These are phyloP conservation scores for Brachionus asplanchnoidis DNA, from an alignment of 1,140 invertebrate genomes.

Conservation along the genomic window DNA sequence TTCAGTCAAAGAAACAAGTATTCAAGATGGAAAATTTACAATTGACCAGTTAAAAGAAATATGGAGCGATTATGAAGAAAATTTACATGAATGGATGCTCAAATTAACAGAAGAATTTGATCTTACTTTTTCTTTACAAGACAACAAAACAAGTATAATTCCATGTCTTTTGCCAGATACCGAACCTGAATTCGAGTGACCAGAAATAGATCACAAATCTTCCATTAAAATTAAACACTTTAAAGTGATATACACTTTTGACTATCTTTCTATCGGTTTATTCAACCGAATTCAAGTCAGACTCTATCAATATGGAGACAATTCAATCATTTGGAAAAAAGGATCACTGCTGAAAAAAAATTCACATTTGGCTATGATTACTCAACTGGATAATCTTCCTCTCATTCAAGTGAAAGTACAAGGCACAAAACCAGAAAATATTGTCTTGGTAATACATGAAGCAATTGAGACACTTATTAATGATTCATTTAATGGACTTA, in stretches of 20 bases:
- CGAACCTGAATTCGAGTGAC: slow-evolving; percentile 45
- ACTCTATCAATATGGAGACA: slow-evolving; percentile 52
- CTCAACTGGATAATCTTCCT: slow-evolving; percentile 45
- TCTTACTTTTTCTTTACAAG: slow-evolving; percentile 47
- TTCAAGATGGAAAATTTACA: slow-evolving; percentile 51
- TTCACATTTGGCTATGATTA: slow-evolving; percentile 48
- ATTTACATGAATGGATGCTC: slow-evolving; percentile 53
- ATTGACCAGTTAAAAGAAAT: slow-evolving; percentile 48
- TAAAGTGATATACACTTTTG: slow-evolving; percentile 43
- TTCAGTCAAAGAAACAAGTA: slow-evolving; percentile 50
- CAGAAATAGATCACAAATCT: neutral
- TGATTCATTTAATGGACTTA: slow-evolving; percentile 52
- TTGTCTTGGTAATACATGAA: slow-evolving; percentile 53
- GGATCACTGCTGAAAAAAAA: slow-evolving; percentile 53
- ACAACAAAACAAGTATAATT: slow-evolving; percentile 49
- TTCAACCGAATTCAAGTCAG: slow-evolving; percentile 57
- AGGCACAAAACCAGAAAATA: slow-evolving; percentile 53
- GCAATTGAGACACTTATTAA: slow-evolving; percentile 52
- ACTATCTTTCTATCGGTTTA: slow-evolving; percentile 52
- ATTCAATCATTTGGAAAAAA: slow-evolving; percentile 52
- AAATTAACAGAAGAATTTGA: slow-evolving; percentile 56
- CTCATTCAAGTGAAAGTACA: slow-evolving; percentile 50
- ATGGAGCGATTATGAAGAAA: slow-evolving; percentile 48
- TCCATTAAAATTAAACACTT: neutral
- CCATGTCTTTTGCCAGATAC: slow-evolving; percentile 52